Percentiles rank a stretch among this genome's conserved stretches.
Evolutionary conservation across 2,113 vertebrate genomes (phyloP).

Genomic region (Fregata magnificens): DNA sequence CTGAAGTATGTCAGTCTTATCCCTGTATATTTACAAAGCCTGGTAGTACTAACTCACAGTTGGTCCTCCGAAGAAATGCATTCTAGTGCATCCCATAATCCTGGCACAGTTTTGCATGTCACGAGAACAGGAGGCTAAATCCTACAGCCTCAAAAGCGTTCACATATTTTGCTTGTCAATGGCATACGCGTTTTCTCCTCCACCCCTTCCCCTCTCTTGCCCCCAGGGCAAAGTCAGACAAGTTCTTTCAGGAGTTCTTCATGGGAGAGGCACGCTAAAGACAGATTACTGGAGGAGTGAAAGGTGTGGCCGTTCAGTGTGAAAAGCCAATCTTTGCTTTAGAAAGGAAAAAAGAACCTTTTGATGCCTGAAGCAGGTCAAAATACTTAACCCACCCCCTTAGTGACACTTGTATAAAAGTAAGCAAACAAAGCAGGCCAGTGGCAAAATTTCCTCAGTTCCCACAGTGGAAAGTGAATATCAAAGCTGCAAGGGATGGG

Average conservation of each 20-base stretch:
- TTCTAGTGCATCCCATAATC: constrained; percentile 6
- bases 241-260: constrained; percentile 32
- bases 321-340: constrained; percentile 46
- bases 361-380: constrained; percentile 51
- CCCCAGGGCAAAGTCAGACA: constrained; percentile 40
- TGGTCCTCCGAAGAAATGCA: neutral
- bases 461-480: neutral
- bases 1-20: constrained; percentile 27
- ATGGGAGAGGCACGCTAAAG: constrained; percentile 5
- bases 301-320: constrained; percentile 30
- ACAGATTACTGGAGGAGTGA: neutral
- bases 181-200: neutral
- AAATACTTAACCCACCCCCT: constrained; percentile 49
- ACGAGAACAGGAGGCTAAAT: neutral
- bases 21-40: constrained; percentile 12
- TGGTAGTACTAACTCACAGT: neutral
- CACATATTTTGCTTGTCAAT: neutral
- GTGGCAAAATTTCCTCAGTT: neutral
- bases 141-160: neutral
- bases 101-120: neutral
- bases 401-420: constrained; percentile 26
- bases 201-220: constrained; percentile 4
- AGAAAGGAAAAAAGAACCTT: neutral
- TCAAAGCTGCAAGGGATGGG: neutral
- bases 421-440: constrained; percentile 34